phyloP scores from a whole-genome alignment of 1,140 invertebrate species.

The Ceratina japonica region DNA sequence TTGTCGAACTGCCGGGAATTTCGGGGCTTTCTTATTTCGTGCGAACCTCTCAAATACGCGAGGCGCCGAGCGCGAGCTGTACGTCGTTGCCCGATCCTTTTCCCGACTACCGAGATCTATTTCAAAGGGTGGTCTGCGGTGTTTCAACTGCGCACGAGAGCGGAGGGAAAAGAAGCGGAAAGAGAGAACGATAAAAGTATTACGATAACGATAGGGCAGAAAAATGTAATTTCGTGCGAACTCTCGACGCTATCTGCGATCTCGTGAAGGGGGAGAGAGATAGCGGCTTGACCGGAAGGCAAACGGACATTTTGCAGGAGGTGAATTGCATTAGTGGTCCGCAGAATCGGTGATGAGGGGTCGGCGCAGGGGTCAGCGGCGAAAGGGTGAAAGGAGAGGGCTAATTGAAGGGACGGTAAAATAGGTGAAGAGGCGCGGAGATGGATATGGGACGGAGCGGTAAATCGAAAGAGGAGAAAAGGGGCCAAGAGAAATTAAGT shows the following conservation, averaged over 20 bases:
- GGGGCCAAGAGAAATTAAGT: no score
- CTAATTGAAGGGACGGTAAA: neutral
- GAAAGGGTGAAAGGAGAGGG: no score
- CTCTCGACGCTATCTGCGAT: neutral
- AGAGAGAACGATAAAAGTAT: conserved; percentile 1
- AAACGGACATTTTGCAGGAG: conserved; percentile 19
- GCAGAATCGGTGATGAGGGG: neutral
- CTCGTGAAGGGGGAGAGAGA: neutral
- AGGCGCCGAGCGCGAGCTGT: neutral
- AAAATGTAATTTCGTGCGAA: conserved; percentile 39
- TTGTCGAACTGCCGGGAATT: neutral
- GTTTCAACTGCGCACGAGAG: neutral
- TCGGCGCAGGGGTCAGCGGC: no score
- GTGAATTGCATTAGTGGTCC: conserved; percentile 9
- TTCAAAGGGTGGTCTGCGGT: neutral
- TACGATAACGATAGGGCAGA: neutral
- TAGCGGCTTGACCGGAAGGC: neutral
- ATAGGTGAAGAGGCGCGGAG: neutral
- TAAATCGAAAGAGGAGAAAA: neutral
- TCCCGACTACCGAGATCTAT: neutral
- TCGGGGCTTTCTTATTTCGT: conserved; percentile 24
- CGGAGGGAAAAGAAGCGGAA: neutral
- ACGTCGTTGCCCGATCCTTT: conserved; percentile 4
- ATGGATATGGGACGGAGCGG: neutral
- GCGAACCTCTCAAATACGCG: neutral